Base-by-base conservation (phyloP, 1,140 invertebrate species). In the Cardiocondyla obscurior region DNA sequence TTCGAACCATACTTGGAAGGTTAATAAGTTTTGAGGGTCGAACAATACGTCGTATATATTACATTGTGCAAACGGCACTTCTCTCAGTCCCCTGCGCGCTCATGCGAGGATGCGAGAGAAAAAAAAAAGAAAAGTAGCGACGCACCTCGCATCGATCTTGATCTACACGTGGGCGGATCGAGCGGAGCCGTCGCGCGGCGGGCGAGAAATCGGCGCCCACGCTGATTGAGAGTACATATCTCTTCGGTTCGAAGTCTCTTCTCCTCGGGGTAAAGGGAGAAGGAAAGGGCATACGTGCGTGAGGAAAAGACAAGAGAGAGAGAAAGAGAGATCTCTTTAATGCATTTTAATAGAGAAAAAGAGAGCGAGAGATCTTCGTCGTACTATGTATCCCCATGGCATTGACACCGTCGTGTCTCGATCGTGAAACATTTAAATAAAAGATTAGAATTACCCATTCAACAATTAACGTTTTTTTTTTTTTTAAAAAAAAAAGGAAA, bases 221-320 rank as follows among this genome's bases (percentile, higher is more conserved):
- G 87, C 90, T 91, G 89, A 91, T 91, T 90, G 89, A 84, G 62
- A 74, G 85, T 89, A 90, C 89, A 91, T 88, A 86, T 85, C 82
- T 88, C 81, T 79, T 82, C 73, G 83, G 14, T 53, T 81, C 85
- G 84, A 87, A 82, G 84, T 70, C 62, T 28, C 46, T 84, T 53
- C 82, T 72, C 62, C 19, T 44, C 5, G 33, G 33, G 42, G 30
- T 39, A 70, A 70, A 60, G 22, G 46, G 76, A 62, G 14, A 46
- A 46, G 14, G 19, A 57, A 62, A 57, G 65, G 65, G 65, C 64
- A 44, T 72, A 58, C 51, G 16, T 74, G 62, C 57, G 28, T 39
- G 49, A 10, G 28, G 49, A 51, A 76, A 72, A 70, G 39, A 16
- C 51, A 28, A 44, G 42, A 74, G 14, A 28, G 64, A 62, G 16